Evolutionary conservation across 2,113 vertebrate genomes (phyloP), one percentile per base, ranked within the genome.

Genomic region (Melanotaenia duboulayi): DNA sequence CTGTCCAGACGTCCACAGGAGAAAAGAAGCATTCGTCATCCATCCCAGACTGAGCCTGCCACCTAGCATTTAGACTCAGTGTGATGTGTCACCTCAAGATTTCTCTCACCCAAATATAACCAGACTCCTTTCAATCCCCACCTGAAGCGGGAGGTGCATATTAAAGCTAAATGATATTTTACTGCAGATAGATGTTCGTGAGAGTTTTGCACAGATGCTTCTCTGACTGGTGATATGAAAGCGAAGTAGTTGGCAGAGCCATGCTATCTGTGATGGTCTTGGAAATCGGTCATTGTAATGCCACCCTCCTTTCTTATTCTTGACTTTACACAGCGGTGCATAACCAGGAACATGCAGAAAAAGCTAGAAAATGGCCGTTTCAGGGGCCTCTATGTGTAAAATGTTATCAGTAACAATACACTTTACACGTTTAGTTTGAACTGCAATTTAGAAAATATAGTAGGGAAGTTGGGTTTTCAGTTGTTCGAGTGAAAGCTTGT

Each of bases 31-130:
- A 46, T 57, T 79, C 52, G 23, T 65, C 61, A 71, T 60, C 77
- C 74, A 78, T 82, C 51, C 20, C 46, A 49, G 62, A 46, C 57
- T 37, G 55, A 20, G 55, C 39, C 78, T 79, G 86, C 82, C 87
- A 81, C 69, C 72, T 28, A 63, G 54, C 56, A 62, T 76, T 89
- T 82, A 65, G 58, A 64, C 69, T 25, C 74, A 74, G 80, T 87
- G 65, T 65, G 60, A 86, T 54, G 59, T 71, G 67, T 70, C 82
- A 75, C 56, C 72, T 64, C 63, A 22, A 52, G 69, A 75, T 74
- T 78, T 77, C 79, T 74, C 42, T 86, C 65, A 75, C 19, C 54
- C 60, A 80, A 77, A 83, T 81, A 32, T 19, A 46, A 71, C 55
- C 58, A 52, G 74, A 78, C 65, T 7, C 44, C 64, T 63, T 71